Evolutionary conservation across 2,113 vertebrate species (phyloP).

Genomic region (Sapajus apella): DNA sequence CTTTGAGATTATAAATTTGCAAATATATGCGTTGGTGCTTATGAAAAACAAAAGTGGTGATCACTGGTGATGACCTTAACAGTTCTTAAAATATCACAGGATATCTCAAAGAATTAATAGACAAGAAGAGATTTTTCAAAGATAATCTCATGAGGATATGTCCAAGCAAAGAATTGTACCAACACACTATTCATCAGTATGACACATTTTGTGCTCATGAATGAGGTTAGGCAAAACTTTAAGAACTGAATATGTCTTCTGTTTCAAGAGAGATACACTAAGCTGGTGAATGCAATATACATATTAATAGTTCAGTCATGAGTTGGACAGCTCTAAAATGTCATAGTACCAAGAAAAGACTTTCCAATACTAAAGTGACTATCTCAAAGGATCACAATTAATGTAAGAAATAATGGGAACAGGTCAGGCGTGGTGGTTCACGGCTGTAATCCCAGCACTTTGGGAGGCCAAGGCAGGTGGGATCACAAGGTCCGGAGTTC

Average conservation of each 20-base stretch:
- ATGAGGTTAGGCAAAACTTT: slow-evolving; percentile 1
- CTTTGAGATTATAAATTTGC: slow-evolving; percentile 28
- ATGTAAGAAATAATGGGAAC: background rate
- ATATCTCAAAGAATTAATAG: slow-evolving; percentile 12
- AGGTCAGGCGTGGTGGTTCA: background rate
- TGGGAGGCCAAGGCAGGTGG: no score
- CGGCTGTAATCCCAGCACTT: no score
- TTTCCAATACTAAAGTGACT: background rate
- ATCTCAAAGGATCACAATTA: slow-evolving; percentile 12
- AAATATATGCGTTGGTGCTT: background rate
- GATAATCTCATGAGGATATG: slow-evolving; percentile 18
- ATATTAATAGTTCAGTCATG: background rate
- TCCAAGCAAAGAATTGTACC: background rate
- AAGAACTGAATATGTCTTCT: background rate
- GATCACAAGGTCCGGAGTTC: no score
- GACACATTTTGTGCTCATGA: slow-evolving; percentile 29
- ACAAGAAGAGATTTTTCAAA: slow-evolving; percentile 44
- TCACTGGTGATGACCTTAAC: background rate
- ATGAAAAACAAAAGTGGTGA: slow-evolving; percentile 30
- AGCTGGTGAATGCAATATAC: background rate
- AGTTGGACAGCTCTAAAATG: slow-evolving; percentile 47
- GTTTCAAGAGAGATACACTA: background rate
- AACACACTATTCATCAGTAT: background rate
- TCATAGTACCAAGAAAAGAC: slow-evolving; percentile 8
- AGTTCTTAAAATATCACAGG: slow-evolving; percentile 12